Evolutionary conservation across 2,113 vertebrate species (phyloP).

Genomic region (Phycodurus eques): DNA sequence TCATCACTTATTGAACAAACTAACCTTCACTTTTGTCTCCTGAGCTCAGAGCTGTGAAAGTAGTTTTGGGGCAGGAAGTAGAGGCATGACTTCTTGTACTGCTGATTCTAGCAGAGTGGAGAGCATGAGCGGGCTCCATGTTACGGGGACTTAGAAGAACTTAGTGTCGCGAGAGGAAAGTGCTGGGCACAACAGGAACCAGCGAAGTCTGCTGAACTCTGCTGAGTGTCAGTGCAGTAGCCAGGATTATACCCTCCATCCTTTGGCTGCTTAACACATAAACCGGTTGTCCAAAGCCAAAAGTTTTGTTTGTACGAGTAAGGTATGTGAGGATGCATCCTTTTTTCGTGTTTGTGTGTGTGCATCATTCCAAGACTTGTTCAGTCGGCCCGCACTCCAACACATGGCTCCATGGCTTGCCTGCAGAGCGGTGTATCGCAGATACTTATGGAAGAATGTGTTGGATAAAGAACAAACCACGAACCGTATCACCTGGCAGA

Average conservation of each 20-base stretch:
- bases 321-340: constrained; percentile 37
- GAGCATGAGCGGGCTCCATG: constrained; percentile 61
- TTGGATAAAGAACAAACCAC: constrained; percentile 65
- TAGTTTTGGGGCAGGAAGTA: constrained; percentile 31
- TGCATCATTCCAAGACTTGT: constrained; percentile 38
- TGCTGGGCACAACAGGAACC: constrained; percentile 63
- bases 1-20: constrained; percentile 25
- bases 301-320: constrained; percentile 60
- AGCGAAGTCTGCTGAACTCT: constrained; percentile 63
- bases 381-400: constrained; percentile 57
- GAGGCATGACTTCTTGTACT: constrained; percentile 36
- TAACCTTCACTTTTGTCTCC: constrained; percentile 24
- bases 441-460: constrained; percentile 70
- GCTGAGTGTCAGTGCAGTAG: constrained; percentile 61
- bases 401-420: constrained; percentile 66
- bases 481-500: constrained; percentile 61
- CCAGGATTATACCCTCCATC: constrained; percentile 59
- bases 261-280: constrained; percentile 59
- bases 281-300: constrained; percentile 50
- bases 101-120: constrained; percentile 30
- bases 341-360: constrained; percentile 20
- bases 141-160: constrained; percentile 63
- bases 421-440: constrained; percentile 70
- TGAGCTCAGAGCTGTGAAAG: constrained; percentile 35
- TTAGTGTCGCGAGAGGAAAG: constrained; percentile 62